Evolutionary conservation across 2,888 invertebrate species (phyloP).

Genomic region (Drosophila recens): DNA sequence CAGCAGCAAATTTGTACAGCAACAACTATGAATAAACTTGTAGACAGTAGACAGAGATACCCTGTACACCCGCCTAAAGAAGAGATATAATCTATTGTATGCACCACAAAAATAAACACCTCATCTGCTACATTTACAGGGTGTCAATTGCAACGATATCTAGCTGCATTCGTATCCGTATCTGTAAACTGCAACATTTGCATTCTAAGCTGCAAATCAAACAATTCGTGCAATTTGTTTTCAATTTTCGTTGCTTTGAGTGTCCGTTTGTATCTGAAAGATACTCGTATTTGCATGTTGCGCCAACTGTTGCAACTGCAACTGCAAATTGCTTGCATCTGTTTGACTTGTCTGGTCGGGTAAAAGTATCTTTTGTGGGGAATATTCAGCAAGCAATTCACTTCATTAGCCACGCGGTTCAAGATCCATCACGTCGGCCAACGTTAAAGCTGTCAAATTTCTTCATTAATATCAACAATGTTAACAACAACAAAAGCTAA

Average conservation of each 20-base stretch:
- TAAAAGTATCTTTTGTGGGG: slow-evolving; percentile 33
- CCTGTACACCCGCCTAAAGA: neutral
- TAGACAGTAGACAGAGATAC: neutral
- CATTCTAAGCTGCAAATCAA: slow-evolving; percentile 62
- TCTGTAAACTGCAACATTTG: slow-evolving; percentile 48
- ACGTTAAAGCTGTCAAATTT: slow-evolving; percentile 50
- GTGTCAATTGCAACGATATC: slow-evolving; percentile 6
- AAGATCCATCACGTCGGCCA: slow-evolving; percentile 32
- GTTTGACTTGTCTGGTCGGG: slow-evolving; percentile 24
- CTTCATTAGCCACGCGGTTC: slow-evolving; percentile 46
- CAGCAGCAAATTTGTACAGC: slow-evolving; percentile 52
- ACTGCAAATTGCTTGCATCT: slow-evolving; percentile 60
- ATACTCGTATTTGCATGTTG: slow-evolving; percentile 49
- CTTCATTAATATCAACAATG: slow-evolving; percentile 55
- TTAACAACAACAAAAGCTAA: slow-evolving; percentile 10
- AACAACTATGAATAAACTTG: neutral
- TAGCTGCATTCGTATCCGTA: slow-evolving; percentile 10
- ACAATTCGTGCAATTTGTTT: slow-evolving; percentile 69
- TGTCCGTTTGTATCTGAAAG: slow-evolving; percentile 45
- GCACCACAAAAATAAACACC: neutral
- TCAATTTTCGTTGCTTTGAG: slow-evolving; percentile 56
- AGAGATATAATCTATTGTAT: neutral
- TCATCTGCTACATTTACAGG: neutral
- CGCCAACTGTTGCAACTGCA: slow-evolving; percentile 61
- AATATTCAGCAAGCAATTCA: slow-evolving; percentile 7